A percentile compares a stretch with the other conserved stretches of the same genome.
These are phyloP conservation scores for Caenorhabditis briggsae DNA, from an alignment of 1,140 invertebrate species.

Conservation along the genomic window DNA sequence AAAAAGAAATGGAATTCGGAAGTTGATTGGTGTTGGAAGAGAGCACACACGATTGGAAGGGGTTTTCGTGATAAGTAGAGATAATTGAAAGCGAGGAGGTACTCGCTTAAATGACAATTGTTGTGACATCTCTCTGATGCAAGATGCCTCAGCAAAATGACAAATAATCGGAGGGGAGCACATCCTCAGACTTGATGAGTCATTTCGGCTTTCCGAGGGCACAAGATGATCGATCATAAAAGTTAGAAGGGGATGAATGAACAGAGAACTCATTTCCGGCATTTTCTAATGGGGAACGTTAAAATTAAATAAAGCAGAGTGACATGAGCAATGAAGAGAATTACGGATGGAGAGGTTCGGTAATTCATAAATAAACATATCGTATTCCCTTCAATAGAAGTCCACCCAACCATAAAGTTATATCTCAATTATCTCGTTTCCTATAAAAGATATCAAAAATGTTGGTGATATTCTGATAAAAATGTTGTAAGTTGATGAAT, in stretches of 20 bases:
- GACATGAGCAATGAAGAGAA: too few relatives aligned
- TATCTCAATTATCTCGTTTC: too few relatives aligned
- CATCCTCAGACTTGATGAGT: slow-evolving; percentile 2
- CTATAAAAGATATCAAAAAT: too few relatives aligned
- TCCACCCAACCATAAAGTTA: too few relatives aligned
- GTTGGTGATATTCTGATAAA: too few relatives aligned
- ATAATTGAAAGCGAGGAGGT: background rate
- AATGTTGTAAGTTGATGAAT: too few relatives aligned
- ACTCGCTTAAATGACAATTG: slow-evolving; percentile 22
- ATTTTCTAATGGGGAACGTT: background rate
- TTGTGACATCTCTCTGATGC: slow-evolving; percentile 38
- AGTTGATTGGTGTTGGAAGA: background rate
- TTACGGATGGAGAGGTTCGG: too few relatives aligned
- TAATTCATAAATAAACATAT: too few relatives aligned
- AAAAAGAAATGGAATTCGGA: background rate
- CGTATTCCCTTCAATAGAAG: too few relatives aligned
- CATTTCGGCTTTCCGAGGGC: background rate
- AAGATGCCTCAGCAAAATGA: background rate
- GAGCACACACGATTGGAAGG: background rate
- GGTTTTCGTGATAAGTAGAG: background rate
- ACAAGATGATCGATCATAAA: slow-evolving; percentile 45
- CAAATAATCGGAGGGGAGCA: slow-evolving; percentile 17
- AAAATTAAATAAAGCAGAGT: too few relatives aligned
- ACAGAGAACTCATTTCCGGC: slow-evolving; percentile 7
- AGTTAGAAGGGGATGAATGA: background rate